Evolutionary conservation across 2,113 vertebrate genomes (phyloP).

Genomic region (Pterocles burchelli): DNA sequence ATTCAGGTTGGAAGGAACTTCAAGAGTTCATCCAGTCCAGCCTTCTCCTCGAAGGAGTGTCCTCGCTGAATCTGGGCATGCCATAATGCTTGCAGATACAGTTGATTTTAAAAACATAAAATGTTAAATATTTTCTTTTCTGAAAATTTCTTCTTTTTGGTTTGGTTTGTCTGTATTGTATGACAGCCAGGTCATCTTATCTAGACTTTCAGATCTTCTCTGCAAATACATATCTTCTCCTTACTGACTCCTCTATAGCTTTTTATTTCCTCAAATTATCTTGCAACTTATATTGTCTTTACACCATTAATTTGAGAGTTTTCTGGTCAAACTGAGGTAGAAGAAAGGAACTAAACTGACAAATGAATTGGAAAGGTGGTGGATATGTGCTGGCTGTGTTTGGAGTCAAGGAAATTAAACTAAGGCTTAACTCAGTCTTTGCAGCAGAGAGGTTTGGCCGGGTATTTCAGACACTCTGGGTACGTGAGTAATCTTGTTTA

Average conservation of each 20-base stretch:
- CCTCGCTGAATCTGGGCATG: not conserved
- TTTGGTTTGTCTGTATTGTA: not conserved
- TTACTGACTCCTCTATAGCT: not conserved
- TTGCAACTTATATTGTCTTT: not conserved
- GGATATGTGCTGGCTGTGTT: not conserved
- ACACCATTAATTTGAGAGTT: not conserved
- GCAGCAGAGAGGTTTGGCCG: too few species aligned
- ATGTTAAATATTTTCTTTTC: not conserved
- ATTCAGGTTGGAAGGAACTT: not conserved
- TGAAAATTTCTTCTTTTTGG: not conserved
- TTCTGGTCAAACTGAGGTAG: not conserved
- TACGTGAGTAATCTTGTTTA: not conserved
- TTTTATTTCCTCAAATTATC: not conserved
- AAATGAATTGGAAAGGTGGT: not conserved
- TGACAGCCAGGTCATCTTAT: not conserved
- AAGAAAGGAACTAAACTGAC: not conserved
- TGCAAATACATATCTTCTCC: not conserved
- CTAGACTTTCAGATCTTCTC: not conserved
- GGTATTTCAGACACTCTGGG: not conserved
- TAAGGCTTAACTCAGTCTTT: not conserved
- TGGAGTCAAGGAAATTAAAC: not conserved
- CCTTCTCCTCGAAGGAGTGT: not conserved
- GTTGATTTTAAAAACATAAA: not conserved
- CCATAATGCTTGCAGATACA: not conserved
- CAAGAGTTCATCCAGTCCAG: not conserved